Conservation (phyloP, 2,888 invertebrate genomes). For the Colletes collaris region DNA sequence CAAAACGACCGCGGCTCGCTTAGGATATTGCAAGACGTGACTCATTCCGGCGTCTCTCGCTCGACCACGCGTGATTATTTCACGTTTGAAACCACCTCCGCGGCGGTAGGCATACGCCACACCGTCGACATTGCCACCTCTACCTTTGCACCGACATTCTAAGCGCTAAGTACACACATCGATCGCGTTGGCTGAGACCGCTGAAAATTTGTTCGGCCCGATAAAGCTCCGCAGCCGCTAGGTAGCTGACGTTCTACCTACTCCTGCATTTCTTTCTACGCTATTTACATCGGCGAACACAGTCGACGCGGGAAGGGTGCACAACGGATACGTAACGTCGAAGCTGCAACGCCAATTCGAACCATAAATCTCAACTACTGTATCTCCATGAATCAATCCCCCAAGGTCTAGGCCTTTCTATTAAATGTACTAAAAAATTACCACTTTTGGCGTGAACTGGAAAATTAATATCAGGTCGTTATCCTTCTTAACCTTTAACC, state of each 20-base stretch:
- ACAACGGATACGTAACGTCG: too few species aligned
- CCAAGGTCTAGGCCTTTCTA: too few species aligned
- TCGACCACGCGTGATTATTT: slow-evolving; percentile 75
- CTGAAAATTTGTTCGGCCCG: slow-evolving; percentile 40
- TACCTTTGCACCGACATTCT: slow-evolving; percentile 44
- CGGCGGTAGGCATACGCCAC: slow-evolving; percentile 54
- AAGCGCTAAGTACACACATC: slow-evolving; percentile 36
- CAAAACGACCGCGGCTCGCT: slow-evolving; percentile 47
- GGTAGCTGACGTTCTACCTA: slow-evolving; percentile 3
- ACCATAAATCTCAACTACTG: too few species aligned
- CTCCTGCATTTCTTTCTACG: slow-evolving; percentile 17
- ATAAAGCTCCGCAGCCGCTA: slow-evolving; percentile 24
- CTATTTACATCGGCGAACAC: slow-evolving; percentile 5
- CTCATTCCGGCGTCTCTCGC: slow-evolving; percentile 69
- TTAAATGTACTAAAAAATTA: too few species aligned
- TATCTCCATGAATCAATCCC: too few species aligned
- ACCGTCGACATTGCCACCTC: slow-evolving; percentile 65
- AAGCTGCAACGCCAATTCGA: too few species aligned
- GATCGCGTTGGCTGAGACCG: slow-evolving; percentile 49
- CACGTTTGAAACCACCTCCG: slow-evolving; percentile 73
- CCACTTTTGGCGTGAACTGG: too few species aligned
- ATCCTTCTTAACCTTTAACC: too few species aligned
- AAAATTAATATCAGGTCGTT: too few species aligned
- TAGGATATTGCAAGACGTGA: slow-evolving; percentile 65
- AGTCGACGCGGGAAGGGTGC: neutral